Conservation (phyloP, 92 coral and sea anemone genomes). For the Bergia puertoricense region DNA sequence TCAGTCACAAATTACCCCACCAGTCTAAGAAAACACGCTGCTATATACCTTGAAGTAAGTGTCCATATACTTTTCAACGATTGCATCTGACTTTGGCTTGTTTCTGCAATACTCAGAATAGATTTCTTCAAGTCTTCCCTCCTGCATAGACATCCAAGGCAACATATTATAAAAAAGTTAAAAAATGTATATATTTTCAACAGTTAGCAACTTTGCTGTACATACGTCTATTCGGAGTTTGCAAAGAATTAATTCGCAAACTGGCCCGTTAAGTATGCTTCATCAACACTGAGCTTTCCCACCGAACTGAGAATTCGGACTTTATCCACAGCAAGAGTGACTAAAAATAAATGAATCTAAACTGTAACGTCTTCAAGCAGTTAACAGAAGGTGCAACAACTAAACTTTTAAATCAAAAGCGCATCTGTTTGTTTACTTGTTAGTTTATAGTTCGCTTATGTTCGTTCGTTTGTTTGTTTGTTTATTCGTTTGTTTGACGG, state of each 20-base stretch:
- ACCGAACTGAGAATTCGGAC: not conserved
- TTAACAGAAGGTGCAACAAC: too few relatives aligned
- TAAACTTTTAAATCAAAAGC: too few relatives aligned
- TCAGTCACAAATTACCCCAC: too few relatives aligned
- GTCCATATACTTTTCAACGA: constrained; percentile 69
- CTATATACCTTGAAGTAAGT: constrained; percentile 70
- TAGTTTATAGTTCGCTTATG: too few relatives aligned
- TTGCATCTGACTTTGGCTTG: constrained; percentile 77
- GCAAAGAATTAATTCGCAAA: not conserved
- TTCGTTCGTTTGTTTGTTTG: too few relatives aligned
- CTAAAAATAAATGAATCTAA: too few relatives aligned
- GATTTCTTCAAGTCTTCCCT: constrained; percentile 75
- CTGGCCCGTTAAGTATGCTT: not conserved
- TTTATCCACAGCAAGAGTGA: not conserved
- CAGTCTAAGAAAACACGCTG: not conserved
- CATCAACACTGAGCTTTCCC: too few relatives aligned
- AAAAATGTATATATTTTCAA: not conserved
- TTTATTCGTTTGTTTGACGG: too few relatives aligned
- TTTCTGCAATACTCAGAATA: constrained; percentile 80
- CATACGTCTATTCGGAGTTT: too few relatives aligned
- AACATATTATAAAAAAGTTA: not conserved
- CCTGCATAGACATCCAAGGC: constrained; percentile 44
- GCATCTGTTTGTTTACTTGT: too few relatives aligned
- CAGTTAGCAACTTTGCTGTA: not conserved
- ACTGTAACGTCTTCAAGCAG: not conserved